These are phyloP conservation scores for Poeciliopsis paucimaculata DNA, from an alignment of 2,797 vertebrate species.

Conservation along the genomic window DNA sequence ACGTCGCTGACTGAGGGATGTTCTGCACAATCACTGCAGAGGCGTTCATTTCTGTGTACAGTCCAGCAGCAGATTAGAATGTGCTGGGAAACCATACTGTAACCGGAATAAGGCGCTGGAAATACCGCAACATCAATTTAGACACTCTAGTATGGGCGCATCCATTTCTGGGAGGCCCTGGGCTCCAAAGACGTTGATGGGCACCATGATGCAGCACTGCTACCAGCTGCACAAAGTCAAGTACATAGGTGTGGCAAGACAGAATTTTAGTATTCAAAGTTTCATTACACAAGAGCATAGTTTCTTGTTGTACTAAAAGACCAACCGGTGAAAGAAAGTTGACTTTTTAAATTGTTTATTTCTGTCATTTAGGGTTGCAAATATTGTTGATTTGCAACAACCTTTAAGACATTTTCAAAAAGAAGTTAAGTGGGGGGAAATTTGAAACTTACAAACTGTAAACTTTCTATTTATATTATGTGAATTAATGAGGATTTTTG, in stretches of 20 bases:
- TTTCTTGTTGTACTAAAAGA: not conserved
- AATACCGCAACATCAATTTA: not conserved
- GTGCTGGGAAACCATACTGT: not conserved
- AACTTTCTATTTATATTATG: not conserved
- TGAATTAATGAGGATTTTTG: not conserved
- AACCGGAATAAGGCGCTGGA: not conserved
- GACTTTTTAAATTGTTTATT: not conserved
- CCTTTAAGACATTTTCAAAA: not conserved
- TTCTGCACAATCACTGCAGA: not conserved
- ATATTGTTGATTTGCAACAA: not conserved
- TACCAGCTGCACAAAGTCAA: not conserved
- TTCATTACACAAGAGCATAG: too few species aligned
- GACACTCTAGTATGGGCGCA: not conserved
- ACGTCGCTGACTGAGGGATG: constrained; percentile 20
- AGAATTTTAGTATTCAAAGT: too few species aligned
- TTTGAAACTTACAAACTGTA: not conserved
- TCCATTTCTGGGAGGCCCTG: not conserved
- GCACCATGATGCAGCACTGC: not conserved
- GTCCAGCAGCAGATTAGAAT: not conserved
- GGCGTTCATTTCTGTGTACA: not conserved
- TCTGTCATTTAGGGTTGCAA: not conserved
- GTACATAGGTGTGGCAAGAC: too few species aligned
- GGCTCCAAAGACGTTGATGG: not conserved
- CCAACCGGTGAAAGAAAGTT: not conserved
- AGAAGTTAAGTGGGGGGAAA: not conserved